Evolutionary conservation across 2,797 vertebrate genomes (phyloP).

Genomic region (Chrosomus eos): DNA sequence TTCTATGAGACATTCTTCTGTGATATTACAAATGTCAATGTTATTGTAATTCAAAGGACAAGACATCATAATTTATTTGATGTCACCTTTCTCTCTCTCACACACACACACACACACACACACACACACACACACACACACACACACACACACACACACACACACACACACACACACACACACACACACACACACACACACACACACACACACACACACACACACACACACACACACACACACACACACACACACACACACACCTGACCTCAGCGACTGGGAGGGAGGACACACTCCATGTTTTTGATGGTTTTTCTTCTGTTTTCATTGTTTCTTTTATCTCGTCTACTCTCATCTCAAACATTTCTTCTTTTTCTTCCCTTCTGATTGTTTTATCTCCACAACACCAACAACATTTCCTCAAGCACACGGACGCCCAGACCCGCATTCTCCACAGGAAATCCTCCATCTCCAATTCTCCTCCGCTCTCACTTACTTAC

Average conservation of each 20-base stretch:
- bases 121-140: conserved; percentile 34
- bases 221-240: conserved; percentile 20
- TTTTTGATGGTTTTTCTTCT: conserved; percentile 57
- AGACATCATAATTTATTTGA: neutral
- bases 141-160: conserved; percentile 27
- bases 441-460: conserved; percentile 69
- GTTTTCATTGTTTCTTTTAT: conserved; percentile 53
- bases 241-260: conserved; percentile 39
- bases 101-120: conserved; percentile 30
- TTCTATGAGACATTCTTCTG: neutral
- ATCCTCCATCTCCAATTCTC: conserved; percentile 77
- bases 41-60: conserved; percentile 14
- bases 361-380: conserved; percentile 35
- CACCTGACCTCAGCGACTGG: conserved; percentile 65
- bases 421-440: conserved; percentile 62
- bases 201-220: conserved; percentile 38
- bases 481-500: conserved; percentile 28
- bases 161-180: conserved; percentile 39
- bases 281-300: conserved; percentile 66
- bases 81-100: neutral
- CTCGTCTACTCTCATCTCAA: conserved; percentile 36
- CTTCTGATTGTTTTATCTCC: conserved; percentile 60
- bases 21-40: neutral
- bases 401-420: conserved; percentile 73
- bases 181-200: conserved; percentile 19